Percentiles rank a stretch among this genome's conserved stretches.
Evolutionary conservation across 2,113 vertebrate species (phyloP).

Genomic region (Xiphias gladius): DNA sequence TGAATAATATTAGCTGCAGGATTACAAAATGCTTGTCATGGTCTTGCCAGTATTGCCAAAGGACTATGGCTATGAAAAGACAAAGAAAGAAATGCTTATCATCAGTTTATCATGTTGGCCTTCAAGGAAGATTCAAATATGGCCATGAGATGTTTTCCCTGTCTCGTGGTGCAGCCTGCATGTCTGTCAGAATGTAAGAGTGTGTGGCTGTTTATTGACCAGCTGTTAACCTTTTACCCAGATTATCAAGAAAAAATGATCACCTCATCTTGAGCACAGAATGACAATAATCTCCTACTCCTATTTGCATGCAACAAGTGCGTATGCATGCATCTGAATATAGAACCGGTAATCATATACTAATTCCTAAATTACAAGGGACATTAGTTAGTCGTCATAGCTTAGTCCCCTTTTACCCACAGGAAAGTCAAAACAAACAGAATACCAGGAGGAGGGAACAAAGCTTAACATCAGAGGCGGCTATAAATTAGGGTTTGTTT

Average conservation of each 20-base stretch:
- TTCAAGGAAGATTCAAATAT: neutral
- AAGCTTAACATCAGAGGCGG: slow-evolving; percentile 31
- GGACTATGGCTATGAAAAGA: slow-evolving; percentile 6
- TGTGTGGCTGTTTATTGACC: neutral
- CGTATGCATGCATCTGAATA: slow-evolving; percentile 50
- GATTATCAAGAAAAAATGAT: slow-evolving; percentile 35
- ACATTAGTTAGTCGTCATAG: slow-evolving; percentile 54
- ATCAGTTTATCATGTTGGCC: slow-evolving; percentile 27
- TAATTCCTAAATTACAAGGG: slow-evolving; percentile 38
- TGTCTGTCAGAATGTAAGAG: neutral
- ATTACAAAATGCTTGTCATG: neutral
- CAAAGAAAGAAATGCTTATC: neutral
- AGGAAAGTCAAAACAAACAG: slow-evolving; percentile 38
- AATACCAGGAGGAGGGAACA: neutral
- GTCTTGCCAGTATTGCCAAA: slow-evolving; percentile 12
- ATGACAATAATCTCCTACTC: slow-evolving; percentile 46
- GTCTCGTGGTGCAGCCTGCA: neutral
- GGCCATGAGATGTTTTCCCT: slow-evolving; percentile 39
- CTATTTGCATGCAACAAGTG: slow-evolving; percentile 53
- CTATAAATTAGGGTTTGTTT: slow-evolving; percentile 41
- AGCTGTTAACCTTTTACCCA: slow-evolving; percentile 31
- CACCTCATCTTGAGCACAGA: slow-evolving; percentile 11
- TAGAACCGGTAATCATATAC: slow-evolving; percentile 34
- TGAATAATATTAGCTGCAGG: neutral
- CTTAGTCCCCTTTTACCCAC: slow-evolving; percentile 49